Conservation (phyloP, 1,140 invertebrate species). For the Nebria ingens region DNA sequence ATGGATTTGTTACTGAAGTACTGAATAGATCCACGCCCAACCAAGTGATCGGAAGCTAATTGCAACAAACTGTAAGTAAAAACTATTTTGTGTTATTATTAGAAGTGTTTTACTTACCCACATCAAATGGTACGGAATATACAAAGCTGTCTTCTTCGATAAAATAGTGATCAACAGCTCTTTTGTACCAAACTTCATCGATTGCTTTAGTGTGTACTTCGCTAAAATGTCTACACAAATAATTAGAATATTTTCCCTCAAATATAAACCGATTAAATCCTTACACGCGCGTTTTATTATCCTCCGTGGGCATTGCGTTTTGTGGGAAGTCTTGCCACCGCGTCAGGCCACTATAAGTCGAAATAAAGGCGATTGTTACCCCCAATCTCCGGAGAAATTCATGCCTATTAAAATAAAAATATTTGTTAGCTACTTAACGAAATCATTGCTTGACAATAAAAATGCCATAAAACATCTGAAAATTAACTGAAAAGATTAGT, state of each 20-base stretch:
- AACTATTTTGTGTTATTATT: too few species aligned
- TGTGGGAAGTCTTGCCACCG: conserved; percentile 72
- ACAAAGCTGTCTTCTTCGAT: conserved; percentile 73
- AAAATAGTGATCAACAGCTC: conserved; percentile 83
- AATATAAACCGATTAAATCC: background rate
- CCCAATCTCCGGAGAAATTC: conserved; percentile 75
- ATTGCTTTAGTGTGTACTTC: conserved; percentile 67
- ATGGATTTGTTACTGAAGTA: too few species aligned
- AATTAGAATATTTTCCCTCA: background rate
- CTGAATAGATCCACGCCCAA: too few species aligned
- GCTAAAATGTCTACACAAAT: conserved; percentile 55
- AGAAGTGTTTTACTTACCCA: too few species aligned
- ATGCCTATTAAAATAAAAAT: conserved; percentile 29
- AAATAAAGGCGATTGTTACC: conserved; percentile 72
- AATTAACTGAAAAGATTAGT: background rate
- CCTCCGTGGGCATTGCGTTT: conserved; percentile 19
- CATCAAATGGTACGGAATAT: conserved; percentile 74
- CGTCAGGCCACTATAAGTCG: conserved; percentile 79
- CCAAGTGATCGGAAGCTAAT: too few species aligned
- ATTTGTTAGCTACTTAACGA: too few species aligned
- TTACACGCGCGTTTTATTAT: conserved; percentile 13
- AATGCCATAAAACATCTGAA: background rate
- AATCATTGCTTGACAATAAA: background rate
- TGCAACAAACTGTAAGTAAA: too few species aligned
- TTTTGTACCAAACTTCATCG: conserved; percentile 87